Percentiles rank a stretch among this genome's conserved stretches.
These are phyloP conservation scores for Abrostola triplasia DNA, from an alignment of 2,888 invertebrate genomes.

Conservation along the genomic window DNA sequence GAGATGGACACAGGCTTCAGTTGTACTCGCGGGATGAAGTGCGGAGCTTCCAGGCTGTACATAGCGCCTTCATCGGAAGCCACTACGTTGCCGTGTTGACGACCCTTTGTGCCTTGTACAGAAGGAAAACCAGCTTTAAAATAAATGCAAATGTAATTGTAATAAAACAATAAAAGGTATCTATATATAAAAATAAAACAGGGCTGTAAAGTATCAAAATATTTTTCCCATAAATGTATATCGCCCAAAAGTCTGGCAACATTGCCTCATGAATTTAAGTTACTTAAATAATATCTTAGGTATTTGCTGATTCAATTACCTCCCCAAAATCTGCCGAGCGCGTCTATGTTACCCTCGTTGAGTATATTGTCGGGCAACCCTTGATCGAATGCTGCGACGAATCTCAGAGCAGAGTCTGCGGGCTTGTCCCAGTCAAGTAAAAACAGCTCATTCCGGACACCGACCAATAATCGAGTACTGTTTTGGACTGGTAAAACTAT, in stretches of 20 bases:
- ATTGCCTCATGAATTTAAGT: too few relatives aligned
- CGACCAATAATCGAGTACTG: conserved; percentile 69
- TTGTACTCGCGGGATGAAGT: conserved; percentile 56
- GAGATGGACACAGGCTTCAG: conserved; percentile 86
- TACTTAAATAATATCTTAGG: too few relatives aligned
- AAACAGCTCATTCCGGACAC: conserved; percentile 69
- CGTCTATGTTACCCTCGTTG: conserved; percentile 89
- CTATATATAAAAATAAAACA: too few relatives aligned
- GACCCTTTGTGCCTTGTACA: conserved; percentile 48
- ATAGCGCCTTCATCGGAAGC: conserved; percentile 37
- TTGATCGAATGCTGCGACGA: conserved; percentile 52
- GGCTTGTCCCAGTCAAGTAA: conserved; percentile 71
- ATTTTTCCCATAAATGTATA: too few relatives aligned
- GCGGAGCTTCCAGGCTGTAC: conserved; percentile 71
- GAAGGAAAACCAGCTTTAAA: too few relatives aligned
- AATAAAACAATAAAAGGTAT: too few relatives aligned
- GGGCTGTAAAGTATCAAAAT: too few relatives aligned
- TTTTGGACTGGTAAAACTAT: conserved; percentile 73
- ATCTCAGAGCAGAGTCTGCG: conserved; percentile 57
- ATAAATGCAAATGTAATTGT: too few relatives aligned
- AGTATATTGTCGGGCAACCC: conserved; percentile 70
- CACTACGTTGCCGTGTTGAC: conserved; percentile 41
- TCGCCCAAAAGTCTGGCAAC: too few relatives aligned
- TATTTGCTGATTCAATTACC: conserved; percentile 63
- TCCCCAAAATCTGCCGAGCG: conserved; percentile 84